Evolutionary conservation across 2,797 vertebrate genomes (phyloP).

Genomic region (Calcarius lapponicus): DNA sequence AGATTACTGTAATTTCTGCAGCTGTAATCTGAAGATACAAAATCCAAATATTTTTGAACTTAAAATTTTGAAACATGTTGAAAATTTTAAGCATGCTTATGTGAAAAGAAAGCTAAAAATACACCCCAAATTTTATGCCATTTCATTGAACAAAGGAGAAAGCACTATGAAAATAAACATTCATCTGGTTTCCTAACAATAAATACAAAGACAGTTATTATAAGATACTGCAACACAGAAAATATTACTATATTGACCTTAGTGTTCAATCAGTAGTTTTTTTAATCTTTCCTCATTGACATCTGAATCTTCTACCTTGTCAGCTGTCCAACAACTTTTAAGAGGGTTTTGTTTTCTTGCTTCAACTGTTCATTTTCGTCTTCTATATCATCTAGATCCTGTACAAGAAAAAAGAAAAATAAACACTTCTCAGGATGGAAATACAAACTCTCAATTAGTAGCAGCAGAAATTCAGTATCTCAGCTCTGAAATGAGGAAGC

Average conservation of each 20-base stretch:
- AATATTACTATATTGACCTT: conserved; percentile 69
- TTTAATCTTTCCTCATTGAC: conserved; percentile 59
- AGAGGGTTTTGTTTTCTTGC: conserved; percentile 99
- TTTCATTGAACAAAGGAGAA: conserved; percentile 64
- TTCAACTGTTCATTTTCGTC: conserved; percentile 99
- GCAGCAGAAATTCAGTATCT: background rate
- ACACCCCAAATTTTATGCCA: conserved; percentile 42
- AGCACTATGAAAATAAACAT: conserved; percentile 75
- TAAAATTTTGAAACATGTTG: conserved; percentile 17
- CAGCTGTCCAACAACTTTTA: conserved; percentile 98
- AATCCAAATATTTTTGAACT: conserved; percentile 20
- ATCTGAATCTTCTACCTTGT: conserved; percentile 90
- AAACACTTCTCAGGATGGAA: background rate
- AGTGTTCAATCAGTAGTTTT: conserved; percentile 83
- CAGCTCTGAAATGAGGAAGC: background rate
- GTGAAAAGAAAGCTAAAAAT: conserved; percentile 47
- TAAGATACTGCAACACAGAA: conserved; percentile 71
- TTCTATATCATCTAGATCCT: conserved; percentile 98
- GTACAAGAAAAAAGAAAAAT: conserved; percentile 7
- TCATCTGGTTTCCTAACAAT: conserved; percentile 74
- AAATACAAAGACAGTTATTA: conserved; percentile 80
- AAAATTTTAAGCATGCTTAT: conserved; percentile 27
- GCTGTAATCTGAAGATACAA: conserved; percentile 55
- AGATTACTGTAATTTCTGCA: conserved; percentile 22
- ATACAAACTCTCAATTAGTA: background rate